A percentile compares a stretch with the other conserved stretches of the same genome.
These are phyloP conservation scores for Cephalopholis sonnerati DNA, from an alignment of 2,113 vertebrate species.

Conservation along the genomic window DNA sequence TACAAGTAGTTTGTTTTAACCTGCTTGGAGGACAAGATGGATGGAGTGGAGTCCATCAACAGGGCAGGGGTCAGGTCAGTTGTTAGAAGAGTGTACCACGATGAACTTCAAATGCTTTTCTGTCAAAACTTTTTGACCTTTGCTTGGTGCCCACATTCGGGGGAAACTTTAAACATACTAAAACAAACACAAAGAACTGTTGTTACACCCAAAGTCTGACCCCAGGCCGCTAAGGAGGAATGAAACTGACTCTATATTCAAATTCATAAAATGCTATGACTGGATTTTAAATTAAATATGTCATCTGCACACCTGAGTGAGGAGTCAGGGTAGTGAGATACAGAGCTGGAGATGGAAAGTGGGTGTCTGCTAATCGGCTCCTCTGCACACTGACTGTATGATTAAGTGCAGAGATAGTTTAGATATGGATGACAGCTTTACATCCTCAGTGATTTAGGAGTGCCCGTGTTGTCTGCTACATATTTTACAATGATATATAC, in stretches of 20 bases:
- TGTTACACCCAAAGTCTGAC: not conserved
- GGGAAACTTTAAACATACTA: not conserved
- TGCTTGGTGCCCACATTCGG: not conserved
- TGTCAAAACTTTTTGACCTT: not conserved
- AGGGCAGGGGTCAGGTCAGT: conserved; percentile 27
- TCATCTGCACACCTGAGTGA: not conserved
- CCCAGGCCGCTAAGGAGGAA: not conserved
- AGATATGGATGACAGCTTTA: conserved; percentile 31
- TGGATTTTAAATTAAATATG: not conserved
- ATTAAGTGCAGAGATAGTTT: conserved; percentile 11
- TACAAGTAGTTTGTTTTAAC: conserved; percentile 31
- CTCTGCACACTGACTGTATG: not conserved
- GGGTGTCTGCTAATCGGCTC: not conserved
- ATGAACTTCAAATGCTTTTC: conserved; percentile 7
- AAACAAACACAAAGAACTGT: not conserved
- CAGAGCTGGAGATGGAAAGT: not conserved
- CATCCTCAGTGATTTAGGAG: conserved; percentile 39
- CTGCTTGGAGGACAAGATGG: not conserved
- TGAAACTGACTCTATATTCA: not conserved
- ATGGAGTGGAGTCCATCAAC: conserved; percentile 13
- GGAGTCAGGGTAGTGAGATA: not conserved
- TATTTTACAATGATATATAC: not conserved
- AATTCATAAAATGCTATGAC: not conserved
- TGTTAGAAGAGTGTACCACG: not conserved
- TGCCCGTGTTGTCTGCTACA: not conserved